Evolutionary conservation across 2,888 invertebrate genomes (phyloP).

Genomic region (Chymomyza procnemis): DNA sequence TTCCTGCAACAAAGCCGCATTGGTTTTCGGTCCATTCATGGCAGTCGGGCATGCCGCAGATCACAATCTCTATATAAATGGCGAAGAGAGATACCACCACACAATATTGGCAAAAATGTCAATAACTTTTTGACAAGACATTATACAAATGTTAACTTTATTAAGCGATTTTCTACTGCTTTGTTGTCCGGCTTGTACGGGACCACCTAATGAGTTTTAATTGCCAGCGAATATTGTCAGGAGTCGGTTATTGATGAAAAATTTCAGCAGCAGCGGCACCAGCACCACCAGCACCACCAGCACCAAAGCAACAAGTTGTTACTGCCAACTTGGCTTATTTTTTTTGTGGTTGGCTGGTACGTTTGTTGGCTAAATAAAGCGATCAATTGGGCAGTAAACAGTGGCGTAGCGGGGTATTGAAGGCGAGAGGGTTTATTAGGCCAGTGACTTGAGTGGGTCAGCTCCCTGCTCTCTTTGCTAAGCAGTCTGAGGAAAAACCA

Average conservation of each 20-base stretch:
- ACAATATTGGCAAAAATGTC: constrained; percentile 52
- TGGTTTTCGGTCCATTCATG: constrained; percentile 24
- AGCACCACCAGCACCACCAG: too few relatives aligned
- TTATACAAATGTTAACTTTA: constrained; percentile 66
- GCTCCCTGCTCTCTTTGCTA: too few relatives aligned
- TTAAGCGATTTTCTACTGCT: constrained; percentile 35
- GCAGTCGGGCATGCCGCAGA: constrained; percentile 56
- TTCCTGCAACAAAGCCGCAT: constrained; percentile 15
- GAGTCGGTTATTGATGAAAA: constrained; percentile 55
- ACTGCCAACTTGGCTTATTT: constrained; percentile 31
- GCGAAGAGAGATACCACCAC: constrained; percentile 12
- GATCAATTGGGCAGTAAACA: constrained; percentile 33
- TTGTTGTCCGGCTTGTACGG: constrained; percentile 15
- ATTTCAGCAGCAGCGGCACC: constrained; percentile 27
- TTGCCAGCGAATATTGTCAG: constrained; percentile 38
- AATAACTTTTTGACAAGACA: constrained; percentile 69
- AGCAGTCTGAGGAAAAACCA: too few relatives aligned
- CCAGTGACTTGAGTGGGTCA: too few relatives aligned
- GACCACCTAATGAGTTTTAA: constrained; percentile 66
- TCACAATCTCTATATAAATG: constrained; percentile 48
- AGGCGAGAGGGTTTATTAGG: too few relatives aligned
- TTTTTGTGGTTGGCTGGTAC: constrained; percentile 10
- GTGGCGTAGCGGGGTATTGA: too few relatives aligned
- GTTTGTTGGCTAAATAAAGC: constrained; percentile 45
- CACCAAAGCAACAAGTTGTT: too few relatives aligned